Evolutionary conservation across 1,140 invertebrate genomes (phyloP).

Genomic region (Trinorchestia longiramus): DNA sequence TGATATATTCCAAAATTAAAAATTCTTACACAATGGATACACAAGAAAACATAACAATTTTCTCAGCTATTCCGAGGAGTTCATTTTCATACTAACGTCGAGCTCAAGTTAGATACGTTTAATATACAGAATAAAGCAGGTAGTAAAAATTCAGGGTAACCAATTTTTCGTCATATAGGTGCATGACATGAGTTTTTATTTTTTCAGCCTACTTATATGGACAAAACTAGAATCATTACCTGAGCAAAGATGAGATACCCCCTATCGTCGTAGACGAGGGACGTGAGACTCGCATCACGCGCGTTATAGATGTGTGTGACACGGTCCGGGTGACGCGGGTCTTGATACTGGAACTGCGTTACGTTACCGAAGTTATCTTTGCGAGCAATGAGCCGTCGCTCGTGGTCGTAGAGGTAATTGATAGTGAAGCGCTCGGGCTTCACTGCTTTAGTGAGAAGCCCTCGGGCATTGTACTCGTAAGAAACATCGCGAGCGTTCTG

Average conservation of each 20-base stretch:
- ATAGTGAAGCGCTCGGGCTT: conserved; percentile 91
- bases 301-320: conserved; percentile 94
- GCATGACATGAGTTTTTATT: too few relatives aligned
- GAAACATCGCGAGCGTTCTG: conserved; percentile 92
- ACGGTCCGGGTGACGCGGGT: conserved; percentile 77
- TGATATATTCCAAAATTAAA: too few relatives aligned
- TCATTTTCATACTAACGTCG: too few relatives aligned
- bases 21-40: too few relatives aligned
- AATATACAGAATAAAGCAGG: too few relatives aligned
- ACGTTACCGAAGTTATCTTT: conserved; percentile 94
- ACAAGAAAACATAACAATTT: too few relatives aligned
- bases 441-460: conserved; percentile 82
- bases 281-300: conserved; percentile 89
- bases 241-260: conserved; percentile 72
- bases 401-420: conserved; percentile 91
- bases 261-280: conserved; percentile 90
- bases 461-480: conserved; percentile 94
- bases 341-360: conserved; percentile 96
- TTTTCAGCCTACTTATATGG: neutral
- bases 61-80: too few relatives aligned
- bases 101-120: too few relatives aligned
- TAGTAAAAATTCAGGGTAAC: too few relatives aligned
- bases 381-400: conserved; percentile 85
- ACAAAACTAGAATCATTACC: conserved; percentile 51
- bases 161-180: too few relatives aligned